phyloP scores from a whole-genome alignment of 2,113 vertebrate genomes.

The Sinocyclocheilus anshuiensis region DNA sequence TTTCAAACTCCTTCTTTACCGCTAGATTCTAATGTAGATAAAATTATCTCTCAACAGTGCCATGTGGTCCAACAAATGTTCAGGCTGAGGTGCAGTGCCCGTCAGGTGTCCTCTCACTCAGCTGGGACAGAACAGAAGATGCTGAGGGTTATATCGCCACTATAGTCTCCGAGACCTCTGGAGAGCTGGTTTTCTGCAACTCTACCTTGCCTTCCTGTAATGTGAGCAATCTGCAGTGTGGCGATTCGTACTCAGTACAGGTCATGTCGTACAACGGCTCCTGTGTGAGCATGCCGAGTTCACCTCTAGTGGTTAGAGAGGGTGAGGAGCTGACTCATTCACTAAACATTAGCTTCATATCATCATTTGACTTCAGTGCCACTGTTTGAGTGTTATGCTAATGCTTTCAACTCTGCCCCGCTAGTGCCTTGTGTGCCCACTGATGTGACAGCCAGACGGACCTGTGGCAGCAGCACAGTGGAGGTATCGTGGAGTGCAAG shows the following conservation, averaged over 20 bases:
- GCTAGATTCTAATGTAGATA: not conserved
- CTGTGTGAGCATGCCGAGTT: slow-evolving; percentile 66
- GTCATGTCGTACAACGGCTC: slow-evolving; percentile 65
- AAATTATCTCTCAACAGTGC: slow-evolving; percentile 61
- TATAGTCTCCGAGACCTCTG: slow-evolving; percentile 45
- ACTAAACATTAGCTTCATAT: not conserved
- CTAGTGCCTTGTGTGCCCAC: slow-evolving; percentile 74
- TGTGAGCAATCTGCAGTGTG: slow-evolving; percentile 62
- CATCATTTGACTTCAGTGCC: not conserved
- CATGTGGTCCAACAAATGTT: slow-evolving; percentile 70
- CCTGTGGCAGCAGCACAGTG: slow-evolving; percentile 61
- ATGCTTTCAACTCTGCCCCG: not conserved
- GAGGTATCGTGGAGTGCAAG: slow-evolving; percentile 69
- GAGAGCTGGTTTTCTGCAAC: slow-evolving; percentile 45
- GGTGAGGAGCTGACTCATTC: slow-evolving; percentile 59
- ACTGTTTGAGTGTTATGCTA: not conserved
- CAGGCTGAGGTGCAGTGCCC: slow-evolving; percentile 59
- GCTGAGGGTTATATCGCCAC: slow-evolving; percentile 59
- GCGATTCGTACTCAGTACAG: slow-evolving; percentile 59
- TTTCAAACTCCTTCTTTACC: not conserved
- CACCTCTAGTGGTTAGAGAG: slow-evolving; percentile 52
- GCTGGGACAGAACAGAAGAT: slow-evolving; percentile 53
- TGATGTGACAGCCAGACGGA: slow-evolving; percentile 55
- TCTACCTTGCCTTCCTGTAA: slow-evolving; percentile 54
- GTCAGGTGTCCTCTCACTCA: slow-evolving; percentile 60